A percentile compares a stretch with the other conserved stretches of the same genome.
Evolutionary conservation across 1,140 invertebrate species (phyloP).

Genomic region (Drosophila murphyi): DNA sequence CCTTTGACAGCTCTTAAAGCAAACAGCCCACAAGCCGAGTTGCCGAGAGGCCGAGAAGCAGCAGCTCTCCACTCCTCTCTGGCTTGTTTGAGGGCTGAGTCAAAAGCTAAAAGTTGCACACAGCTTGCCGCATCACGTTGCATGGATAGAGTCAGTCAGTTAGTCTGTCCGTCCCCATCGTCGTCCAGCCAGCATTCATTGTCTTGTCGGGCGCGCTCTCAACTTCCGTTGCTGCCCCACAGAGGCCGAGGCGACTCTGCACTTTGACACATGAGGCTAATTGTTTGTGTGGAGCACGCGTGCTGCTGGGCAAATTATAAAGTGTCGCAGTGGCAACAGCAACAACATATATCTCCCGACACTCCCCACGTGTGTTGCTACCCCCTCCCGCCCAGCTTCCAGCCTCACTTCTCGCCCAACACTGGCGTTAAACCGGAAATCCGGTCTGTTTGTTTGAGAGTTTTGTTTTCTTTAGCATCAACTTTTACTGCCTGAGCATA

Average conservation of each 20-base stretch:
- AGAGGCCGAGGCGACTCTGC: conserved; percentile 26
- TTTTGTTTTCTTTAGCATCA: conserved; percentile 46
- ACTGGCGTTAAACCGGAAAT: conserved; percentile 75
- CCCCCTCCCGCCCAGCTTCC: not conserved
- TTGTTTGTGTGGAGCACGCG: conserved; percentile 50
- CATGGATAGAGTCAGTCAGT: conserved; percentile 10
- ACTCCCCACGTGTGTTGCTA: conserved; percentile 7
- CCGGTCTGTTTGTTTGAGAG: conserved; percentile 48
- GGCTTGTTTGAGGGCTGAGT: not conserved
- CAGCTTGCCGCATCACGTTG: conserved; percentile 77
- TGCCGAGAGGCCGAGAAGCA: not conserved
- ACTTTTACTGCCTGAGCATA: conserved; percentile 51
- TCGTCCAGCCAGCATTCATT: conserved; percentile 34
- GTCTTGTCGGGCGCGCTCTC: conserved; percentile 47
- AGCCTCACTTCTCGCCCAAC: not conserved
- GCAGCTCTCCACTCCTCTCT: not conserved
- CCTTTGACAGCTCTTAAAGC: conserved; percentile 50
- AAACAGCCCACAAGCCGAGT: not conserved
- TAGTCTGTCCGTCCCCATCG: not conserved
- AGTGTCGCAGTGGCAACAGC: conserved; percentile 66
- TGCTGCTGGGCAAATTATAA: conserved; percentile 73
- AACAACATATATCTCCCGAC: conserved; percentile 8
- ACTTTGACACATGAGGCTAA: conserved; percentile 79
- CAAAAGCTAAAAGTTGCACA: conserved; percentile 73
- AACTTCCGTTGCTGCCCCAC: conserved; percentile 59